These are phyloP conservation scores for Smutsia gigantea DNA, from an alignment of 2,797 vertebrate genomes.

Conservation along the genomic window DNA sequence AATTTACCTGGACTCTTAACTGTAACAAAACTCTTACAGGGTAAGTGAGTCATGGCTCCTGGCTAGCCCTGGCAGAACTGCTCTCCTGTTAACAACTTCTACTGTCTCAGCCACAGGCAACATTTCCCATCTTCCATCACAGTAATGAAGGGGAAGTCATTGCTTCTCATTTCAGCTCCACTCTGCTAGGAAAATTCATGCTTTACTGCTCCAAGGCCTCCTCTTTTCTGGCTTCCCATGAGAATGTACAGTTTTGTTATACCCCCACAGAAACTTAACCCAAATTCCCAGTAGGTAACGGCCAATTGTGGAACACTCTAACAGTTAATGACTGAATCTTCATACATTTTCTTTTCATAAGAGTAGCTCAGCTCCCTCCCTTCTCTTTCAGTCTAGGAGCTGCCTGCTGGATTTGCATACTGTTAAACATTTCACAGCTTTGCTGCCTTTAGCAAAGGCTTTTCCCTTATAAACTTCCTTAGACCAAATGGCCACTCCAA, in stretches of 20 bases:
- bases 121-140: background rate
- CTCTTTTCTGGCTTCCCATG: constrained; percentile 1
- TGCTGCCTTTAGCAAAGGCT: constrained; percentile 21
- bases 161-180: background rate
- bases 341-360: constrained; percentile 13
- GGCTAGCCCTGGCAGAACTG: background rate
- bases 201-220: background rate
- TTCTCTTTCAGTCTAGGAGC: background rate
- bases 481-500: background rate
- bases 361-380: background rate
- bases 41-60: background rate
- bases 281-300: constrained; percentile 18
- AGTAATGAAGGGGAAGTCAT: background rate
- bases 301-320: background rate
- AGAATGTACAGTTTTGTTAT: constrained; percentile 27
- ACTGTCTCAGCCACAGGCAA: background rate
- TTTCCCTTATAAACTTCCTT: background rate
- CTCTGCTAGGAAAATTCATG: background rate
- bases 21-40: background rate
- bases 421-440: constrained; percentile 54
- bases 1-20: background rate
- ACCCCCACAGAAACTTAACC: constrained; percentile 26
- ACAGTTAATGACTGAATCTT: constrained; percentile 44
- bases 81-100: background rate
- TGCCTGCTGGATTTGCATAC: constrained; percentile 37